A percentile compares a stretch with the other conserved stretches of the same genome.
phyloP scores from a whole-genome alignment of 2,113 vertebrate species.

The Ardeotis arabs region DNA sequence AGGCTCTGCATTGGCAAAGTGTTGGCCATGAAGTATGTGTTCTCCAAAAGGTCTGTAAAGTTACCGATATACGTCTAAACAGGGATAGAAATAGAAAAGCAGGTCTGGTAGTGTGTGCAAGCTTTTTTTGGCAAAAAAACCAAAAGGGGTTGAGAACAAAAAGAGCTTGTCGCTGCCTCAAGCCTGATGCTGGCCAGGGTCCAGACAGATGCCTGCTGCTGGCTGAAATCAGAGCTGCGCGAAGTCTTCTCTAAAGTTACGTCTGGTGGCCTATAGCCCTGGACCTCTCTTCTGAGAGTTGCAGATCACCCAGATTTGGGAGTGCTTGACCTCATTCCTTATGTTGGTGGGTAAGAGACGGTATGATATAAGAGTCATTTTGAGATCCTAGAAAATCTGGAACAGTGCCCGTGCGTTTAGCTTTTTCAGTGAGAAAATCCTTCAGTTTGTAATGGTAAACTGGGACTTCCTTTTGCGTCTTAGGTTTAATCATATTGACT shows the following conservation, averaged over 20 bases:
- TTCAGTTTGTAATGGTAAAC: not conserved
- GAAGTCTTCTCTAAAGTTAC: not conserved
- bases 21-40: not conserved
- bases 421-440: not conserved
- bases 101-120: not conserved
- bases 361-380: not conserved
- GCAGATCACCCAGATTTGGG: not conserved
- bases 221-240: not conserved
- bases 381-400: not conserved
- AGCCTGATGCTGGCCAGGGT: not conserved
- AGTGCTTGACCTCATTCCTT: not conserved
- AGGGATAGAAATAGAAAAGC: not conserved
- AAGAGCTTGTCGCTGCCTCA: not conserved
- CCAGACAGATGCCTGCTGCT: not conserved
- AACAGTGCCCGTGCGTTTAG: not conserved
- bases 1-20: not conserved
- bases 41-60: not conserved
- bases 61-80: not conserved
- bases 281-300: not conserved
- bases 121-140: not conserved
- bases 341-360: accelerated
- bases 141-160: not conserved
- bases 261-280: not conserved
- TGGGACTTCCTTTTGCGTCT: not conserved
- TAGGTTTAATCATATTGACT: not conserved